Base-by-base conservation (phyloP, 2,113 vertebrate genomes). In the Trochalopteron elliotii region DNA sequence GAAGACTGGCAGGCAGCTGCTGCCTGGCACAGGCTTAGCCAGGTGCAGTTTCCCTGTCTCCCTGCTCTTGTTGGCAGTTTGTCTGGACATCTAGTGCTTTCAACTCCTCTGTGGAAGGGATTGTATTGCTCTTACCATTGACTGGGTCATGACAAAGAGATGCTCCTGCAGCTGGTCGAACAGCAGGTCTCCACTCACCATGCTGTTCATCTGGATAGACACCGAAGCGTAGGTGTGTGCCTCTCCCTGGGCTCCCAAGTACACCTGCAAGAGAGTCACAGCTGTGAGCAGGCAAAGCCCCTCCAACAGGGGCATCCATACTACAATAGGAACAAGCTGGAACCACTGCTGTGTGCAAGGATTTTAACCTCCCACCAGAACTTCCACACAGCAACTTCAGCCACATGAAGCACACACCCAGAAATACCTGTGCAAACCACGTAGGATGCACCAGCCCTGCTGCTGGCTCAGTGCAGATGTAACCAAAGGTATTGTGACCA, bases 111-210 rank as follows among this genome's bases (percentile, higher is more conserved):
- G 35, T 47, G 52, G 27, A 79, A 87, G 60, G 30, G 37, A 55
- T n/a, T 56, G 53, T 40, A 28, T 52, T 65, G 44, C 13, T 97
- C 96, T 98, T 96, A 99, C 99, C 98, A 97, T 98, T 90, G 97
- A 98, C 78, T 97, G 98, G 37, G 99, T 99, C 98, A 99, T 99
- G 95, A 99, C 98, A 77, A 99, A 99, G 47, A 99, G 98, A 82
- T 99, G 97, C 82, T 99, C 98, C 64, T 99, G 98, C 7, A 87
- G 60, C 93, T 98, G 98, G 97, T 99, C 99, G 37, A 99, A 99
- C 37, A 98, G 96, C 42, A 99, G 98, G 94, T 99, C 99, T 52
- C 98, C 98, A 78, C 97, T 99, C 95, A 99, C 99, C 6, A 98
- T 87, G 28, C 98, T 93, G 19, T 98, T 99, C 37, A 92, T 93